Evolutionary conservation across 2,797 vertebrate genomes (phyloP), one percentile per base, ranked within the genome.

Genomic region (Caiman crocodilus): DNA sequence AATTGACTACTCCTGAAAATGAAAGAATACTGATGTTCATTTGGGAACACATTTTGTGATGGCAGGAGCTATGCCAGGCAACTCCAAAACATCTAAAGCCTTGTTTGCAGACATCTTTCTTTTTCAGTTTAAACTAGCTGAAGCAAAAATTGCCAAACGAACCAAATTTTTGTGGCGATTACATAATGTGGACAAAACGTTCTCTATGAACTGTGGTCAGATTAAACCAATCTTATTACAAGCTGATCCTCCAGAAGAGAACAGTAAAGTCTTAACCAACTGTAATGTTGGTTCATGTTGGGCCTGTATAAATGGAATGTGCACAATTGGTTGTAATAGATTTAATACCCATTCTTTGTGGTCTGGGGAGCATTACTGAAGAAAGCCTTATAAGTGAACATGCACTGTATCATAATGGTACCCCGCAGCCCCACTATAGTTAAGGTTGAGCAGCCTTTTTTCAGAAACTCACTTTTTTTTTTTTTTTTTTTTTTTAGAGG

Each of bases 351-450:
- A 50, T 50, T 50, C 42, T 50, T 50, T 50, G 42, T 50, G 42
- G 42, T 50, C 42, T 50, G 42, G 42, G 42, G 42, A 50, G 42
- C 0, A 2, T 25, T 94, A 85, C 59, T 90, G 92, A 88, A 91
- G 73, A 95, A 96, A 93, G 96, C 97, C 97, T 98, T 98, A 96
- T 87, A 89, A 92, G 87, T 97, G 96, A 97, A 90, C 93, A 89
- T 81, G 96, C 93, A 95, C 96, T 96, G 84, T 88, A 95, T 88
- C 93, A n/a, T 73, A 92, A 90, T 4, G 92, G 94, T 82, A 96
- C 96, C 96, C 97, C 95, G 87, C 79, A 96, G 96, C 93, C 97
- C 91, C 85, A 87, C 88, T 91, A 78, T 78, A 85, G 90, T 94
- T 93, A 92, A 96, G 90, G 61, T 35, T 56, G 67, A 90, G 93